Conservation (phyloP, 1,140 invertebrate species). For the Drosophila persimilis region DNA sequence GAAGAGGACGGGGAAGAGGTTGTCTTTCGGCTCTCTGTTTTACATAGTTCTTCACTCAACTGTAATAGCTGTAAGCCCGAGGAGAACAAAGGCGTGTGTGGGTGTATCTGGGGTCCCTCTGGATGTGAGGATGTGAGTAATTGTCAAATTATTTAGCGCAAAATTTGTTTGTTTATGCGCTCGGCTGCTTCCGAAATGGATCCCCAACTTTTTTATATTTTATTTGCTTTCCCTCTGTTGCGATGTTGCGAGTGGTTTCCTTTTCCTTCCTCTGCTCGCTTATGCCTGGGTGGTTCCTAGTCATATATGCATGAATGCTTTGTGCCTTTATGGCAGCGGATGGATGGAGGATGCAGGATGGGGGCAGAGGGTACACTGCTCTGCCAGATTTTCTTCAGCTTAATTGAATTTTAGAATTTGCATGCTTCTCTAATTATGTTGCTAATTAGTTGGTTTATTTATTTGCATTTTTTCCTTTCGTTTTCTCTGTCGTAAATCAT, state of each 20-base stretch:
- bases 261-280: constrained; percentile 22
- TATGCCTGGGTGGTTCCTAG: constrained; percentile 77
- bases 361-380: not conserved
- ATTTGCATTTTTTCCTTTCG: not conserved
- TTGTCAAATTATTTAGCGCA: constrained; percentile 83
- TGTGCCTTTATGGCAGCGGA: constrained; percentile 25
- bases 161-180: constrained; percentile 82
- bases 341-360: not conserved
- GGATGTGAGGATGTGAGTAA: constrained; percentile 77
- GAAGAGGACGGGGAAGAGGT: too few relatives aligned
- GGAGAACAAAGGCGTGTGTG: constrained; percentile 3
- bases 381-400: constrained; percentile 56
- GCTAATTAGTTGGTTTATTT: constrained; percentile 56
- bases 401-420: constrained; percentile 65
- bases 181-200: constrained; percentile 75
- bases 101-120: not conserved
- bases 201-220: constrained; percentile 53
- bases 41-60: constrained; percentile 44
- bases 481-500: constrained; percentile 6
- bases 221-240: not conserved
- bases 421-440: constrained; percentile 30
- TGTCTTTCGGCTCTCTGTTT: constrained; percentile 22
- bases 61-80: constrained; percentile 36
- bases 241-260: constrained; percentile 2
- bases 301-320: constrained; percentile 81